These are phyloP conservation scores for Drosophila lacteicornis DNA, from an alignment of 1,140 invertebrate species.

Conservation along the genomic window DNA sequence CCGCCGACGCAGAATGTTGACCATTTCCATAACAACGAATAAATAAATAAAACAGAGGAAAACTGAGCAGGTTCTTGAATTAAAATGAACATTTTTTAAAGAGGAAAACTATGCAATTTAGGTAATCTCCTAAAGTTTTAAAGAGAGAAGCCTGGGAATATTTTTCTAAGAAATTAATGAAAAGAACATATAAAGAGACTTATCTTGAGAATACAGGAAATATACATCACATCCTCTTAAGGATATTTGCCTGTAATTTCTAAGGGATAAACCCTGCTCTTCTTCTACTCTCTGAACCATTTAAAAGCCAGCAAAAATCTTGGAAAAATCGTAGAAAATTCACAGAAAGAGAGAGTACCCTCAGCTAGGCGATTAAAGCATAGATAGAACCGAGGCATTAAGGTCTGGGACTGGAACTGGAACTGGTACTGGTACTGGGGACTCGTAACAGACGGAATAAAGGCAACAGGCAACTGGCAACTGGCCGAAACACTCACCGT, in stretches of 20 bases:
- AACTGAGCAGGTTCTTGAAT: no score
- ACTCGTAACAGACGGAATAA: conserved; percentile 1
- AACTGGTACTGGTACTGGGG: not conserved
- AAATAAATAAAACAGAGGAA: no score
- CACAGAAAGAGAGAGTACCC: not conserved
- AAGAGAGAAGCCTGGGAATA: no score
- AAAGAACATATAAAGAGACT: no score
- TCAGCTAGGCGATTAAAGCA: not conserved
- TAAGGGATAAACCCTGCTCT: no score
- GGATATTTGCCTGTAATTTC: not conserved
- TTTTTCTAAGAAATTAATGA: no score
- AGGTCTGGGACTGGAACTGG: not conserved
- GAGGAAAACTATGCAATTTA: no score
- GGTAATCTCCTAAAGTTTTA: no score
- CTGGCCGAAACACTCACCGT: conserved; percentile 88
- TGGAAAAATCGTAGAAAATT: not conserved
- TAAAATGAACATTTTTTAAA: no score
- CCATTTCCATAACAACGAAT: not conserved
- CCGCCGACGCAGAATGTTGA: not conserved
- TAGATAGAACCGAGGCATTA: not conserved
- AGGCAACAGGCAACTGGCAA: no score
- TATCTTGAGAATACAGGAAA: no score
- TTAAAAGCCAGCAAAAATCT: not conserved
- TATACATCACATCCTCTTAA: not conserved
- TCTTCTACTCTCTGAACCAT: not conserved